phyloP scores from a whole-genome alignment of 2,113 vertebrate genomes.

The Nycticryphes semicollaris region DNA sequence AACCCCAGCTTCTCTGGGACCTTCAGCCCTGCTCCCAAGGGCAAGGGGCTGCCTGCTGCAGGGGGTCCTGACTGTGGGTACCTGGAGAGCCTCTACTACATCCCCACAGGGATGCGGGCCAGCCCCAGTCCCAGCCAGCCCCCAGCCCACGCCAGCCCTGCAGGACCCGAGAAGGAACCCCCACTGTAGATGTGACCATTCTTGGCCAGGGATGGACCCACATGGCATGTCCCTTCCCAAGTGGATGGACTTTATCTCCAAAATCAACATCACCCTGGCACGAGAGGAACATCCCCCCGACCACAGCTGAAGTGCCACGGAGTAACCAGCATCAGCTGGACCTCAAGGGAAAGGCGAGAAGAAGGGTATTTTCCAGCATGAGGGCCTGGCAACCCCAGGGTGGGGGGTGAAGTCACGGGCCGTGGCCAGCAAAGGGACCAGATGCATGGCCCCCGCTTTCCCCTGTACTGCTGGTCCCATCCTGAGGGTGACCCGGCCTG shows the following conservation, averaged over 20 bases:
- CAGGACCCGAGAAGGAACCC: not conserved
- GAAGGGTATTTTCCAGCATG: not conserved
- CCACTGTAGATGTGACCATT: slow-evolving; percentile 5
- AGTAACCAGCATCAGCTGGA: rapidly evolving
- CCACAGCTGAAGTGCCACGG: rapidly evolving
- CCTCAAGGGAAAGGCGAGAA: not conserved
- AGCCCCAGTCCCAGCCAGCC: slow-evolving; percentile 77
- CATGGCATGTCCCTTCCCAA: not conserved
- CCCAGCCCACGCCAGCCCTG: not conserved
- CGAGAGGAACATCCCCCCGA: not conserved
- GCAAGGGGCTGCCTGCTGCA: slow-evolving; percentile 46
- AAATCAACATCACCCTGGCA: not conserved
- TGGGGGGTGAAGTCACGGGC: not conserved
- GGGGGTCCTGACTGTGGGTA: slow-evolving; percentile 81
- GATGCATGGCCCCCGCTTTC: rapidly evolving
- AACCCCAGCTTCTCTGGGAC: slow-evolving; percentile 61
- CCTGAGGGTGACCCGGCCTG: rapidly evolving
- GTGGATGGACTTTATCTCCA: not conserved
- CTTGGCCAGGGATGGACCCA: rapidly evolving
- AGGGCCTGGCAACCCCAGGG: not conserved
- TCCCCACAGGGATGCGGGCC: slow-evolving; percentile 85
- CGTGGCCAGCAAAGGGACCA: not conserved
- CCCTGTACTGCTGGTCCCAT: rapidly evolving
- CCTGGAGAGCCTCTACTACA: slow-evolving; percentile 89
- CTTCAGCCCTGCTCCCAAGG: slow-evolving; percentile 72